Conservation (phyloP, 2,888 invertebrate genomes). For the Diaphora mendica region DNA sequence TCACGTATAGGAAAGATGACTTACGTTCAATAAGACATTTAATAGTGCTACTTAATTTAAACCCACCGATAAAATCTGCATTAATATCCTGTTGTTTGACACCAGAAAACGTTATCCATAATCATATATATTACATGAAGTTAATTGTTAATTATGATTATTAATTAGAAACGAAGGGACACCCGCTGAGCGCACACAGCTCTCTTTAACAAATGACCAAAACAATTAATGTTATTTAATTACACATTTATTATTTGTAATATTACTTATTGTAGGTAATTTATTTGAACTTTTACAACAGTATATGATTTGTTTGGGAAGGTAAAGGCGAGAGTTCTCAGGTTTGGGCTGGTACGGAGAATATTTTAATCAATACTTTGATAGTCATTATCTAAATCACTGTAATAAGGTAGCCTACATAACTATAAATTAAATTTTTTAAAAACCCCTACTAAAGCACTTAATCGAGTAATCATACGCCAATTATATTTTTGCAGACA, state of each 20-base stretch:
- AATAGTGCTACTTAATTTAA: constrained; percentile 17
- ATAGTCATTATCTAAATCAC: not conserved
- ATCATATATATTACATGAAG: constrained; percentile 18
- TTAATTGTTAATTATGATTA: constrained; percentile 41
- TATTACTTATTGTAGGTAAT: constrained; percentile 29
- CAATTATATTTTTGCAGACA: too few relatives aligned
- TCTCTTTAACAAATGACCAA: constrained; percentile 36
- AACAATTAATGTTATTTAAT: constrained; percentile 38
- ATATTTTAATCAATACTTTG: constrained; percentile 6
- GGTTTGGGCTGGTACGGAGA: not conserved
- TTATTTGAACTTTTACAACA: constrained; percentile 31
- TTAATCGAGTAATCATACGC: too few relatives aligned
- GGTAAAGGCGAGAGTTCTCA: constrained; percentile 7
- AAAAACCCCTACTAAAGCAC: too few relatives aligned
- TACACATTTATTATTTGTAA: constrained; percentile 22
- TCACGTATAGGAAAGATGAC: not conserved
- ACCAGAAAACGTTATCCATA: constrained; percentile 28
- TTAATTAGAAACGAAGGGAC: constrained; percentile 23
- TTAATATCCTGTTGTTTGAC: constrained; percentile 6
- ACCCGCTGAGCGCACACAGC: constrained; percentile 36
- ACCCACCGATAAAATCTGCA: constrained; percentile 17
- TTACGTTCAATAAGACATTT: not conserved
- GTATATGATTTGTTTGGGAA: constrained; percentile 25
- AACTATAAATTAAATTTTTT: too few relatives aligned
- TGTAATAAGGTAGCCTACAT: too few relatives aligned